Base-by-base conservation (phyloP, 2,888 invertebrate species). In the Hirudinaria manillensis region DNA sequence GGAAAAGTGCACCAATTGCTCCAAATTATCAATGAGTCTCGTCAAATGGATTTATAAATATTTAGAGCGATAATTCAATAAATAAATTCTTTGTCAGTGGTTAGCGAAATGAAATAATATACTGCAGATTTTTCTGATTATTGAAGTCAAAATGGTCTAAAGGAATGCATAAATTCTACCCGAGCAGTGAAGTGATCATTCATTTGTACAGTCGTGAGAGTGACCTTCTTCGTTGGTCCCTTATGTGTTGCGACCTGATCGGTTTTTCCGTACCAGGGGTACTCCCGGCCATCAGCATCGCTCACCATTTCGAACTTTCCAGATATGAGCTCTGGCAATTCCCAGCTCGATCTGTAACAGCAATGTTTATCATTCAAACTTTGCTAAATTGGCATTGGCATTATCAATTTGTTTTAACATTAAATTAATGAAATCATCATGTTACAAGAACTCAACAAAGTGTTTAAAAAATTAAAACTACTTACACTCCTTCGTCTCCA, bases 111-210 rank as follows among this genome's bases (percentile, higher is more conserved):
- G n/a, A n/a, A n/a, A n/a, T n/a, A n/a, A n/a, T n/a, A n/a, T n/a
- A n/a, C n/a, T n/a, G n/a, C n/a, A n/a, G n/a, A n/a, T n/a, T n/a
- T n/a, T n/a, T n/a, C n/a, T n/a, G n/a, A n/a, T n/a, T n/a, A n/a
- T n/a, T n/a, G n/a, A n/a, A n/a, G n/a, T n/a, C n/a, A n/a, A n/a
- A n/a, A n/a, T n/a, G n/a, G n/a, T n/a, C n/a, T n/a, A 38, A 38
- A 38, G 3, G 3, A 38, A 38, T 38, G 45, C 16, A 16, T 21
- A 27, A 61, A 61, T 7, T 4, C 13, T 7, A 79, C 77, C 70
- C 84, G 84, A 6, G 85, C 85, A 78, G 84, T 85, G 80, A 85
- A 85, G 80, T 85, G 85, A 79, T 85, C 85, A 78, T 84, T 84
- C 85, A 85, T 85, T 73, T 81, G 81, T 32, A 85, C 81, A 2